Percentiles rank a stretch among this genome's conserved stretches.
Evolutionary conservation across 2,113 vertebrate genomes (phyloP).

Genomic region (Antidorcas marsupialis): DNA sequence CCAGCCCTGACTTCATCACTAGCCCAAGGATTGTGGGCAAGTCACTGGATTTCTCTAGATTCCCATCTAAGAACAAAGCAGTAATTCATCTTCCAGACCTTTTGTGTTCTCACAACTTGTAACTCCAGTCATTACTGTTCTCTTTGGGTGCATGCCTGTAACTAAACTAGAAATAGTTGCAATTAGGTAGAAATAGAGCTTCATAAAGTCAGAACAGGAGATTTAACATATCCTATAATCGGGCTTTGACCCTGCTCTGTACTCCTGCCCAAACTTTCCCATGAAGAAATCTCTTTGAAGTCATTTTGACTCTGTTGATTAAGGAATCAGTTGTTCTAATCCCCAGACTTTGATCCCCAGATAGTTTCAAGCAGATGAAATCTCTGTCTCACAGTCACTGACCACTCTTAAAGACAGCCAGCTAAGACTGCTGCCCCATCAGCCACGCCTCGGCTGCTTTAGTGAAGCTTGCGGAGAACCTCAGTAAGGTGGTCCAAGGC

Average conservation of each 20-base stretch:
- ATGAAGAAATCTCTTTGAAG: slow-evolving; percentile 44
- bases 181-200: background rate
- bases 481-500: background rate
- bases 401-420: background rate
- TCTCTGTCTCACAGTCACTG: background rate
- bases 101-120: background rate
- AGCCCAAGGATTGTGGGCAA: background rate
- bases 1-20: background rate
- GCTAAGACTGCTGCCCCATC: background rate
- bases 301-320: slow-evolving; percentile 26
- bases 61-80: background rate
- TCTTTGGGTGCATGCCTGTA: slow-evolving; percentile 8
- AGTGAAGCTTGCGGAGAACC: background rate
- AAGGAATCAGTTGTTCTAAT: slow-evolving; percentile 26
- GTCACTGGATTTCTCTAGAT: background rate
- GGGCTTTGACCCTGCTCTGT: background rate
- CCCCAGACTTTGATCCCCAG: slow-evolving; percentile 14
- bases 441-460: background rate
- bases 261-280: slow-evolving; percentile 13
- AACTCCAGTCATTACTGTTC: background rate
- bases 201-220: slow-evolving; percentile 35
- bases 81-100: background rate
- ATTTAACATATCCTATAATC: slow-evolving; percentile 34
- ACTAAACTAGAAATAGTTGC: slow-evolving; percentile 48
- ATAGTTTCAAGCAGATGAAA: background rate